These are phyloP conservation scores for Morpho achilles DNA, from an alignment of 2,888 invertebrate genomes.

Conservation along the genomic window DNA sequence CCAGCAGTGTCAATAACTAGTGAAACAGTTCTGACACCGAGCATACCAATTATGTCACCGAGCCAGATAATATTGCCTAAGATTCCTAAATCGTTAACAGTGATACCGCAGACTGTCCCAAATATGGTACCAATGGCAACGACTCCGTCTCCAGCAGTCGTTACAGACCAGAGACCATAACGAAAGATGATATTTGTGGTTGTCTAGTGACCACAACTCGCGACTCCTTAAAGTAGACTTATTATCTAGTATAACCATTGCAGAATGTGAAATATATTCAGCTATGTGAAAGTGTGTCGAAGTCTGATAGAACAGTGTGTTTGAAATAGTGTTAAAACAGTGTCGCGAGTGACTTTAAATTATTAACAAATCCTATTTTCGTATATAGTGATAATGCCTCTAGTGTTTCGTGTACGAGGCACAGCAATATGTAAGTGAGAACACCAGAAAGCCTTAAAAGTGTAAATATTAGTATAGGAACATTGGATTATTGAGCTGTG, in stretches of 20 bases:
- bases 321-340: slow-evolving; percentile 15
- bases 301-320: slow-evolving; percentile 24
- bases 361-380: slow-evolving; percentile 37
- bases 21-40: slow-evolving; percentile 45
- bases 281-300: slow-evolving; percentile 11
- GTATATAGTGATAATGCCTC: slow-evolving; percentile 34
- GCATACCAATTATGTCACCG: slow-evolving; percentile 42
- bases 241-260: slow-evolving; percentile 14
- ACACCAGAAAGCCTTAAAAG: slow-evolving; percentile 69
- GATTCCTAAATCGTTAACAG: slow-evolving; percentile 89
- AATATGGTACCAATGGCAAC: slow-evolving; percentile 29
- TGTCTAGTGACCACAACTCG: slow-evolving; percentile 44
- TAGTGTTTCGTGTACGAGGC: slow-evolving; percentile 23
- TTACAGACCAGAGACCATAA: slow-evolving; percentile 52
- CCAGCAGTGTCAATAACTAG: slow-evolving; percentile 56
- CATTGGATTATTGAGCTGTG: slow-evolving; percentile 49
- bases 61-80: slow-evolving; percentile 81
- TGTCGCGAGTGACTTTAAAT: slow-evolving; percentile 32
- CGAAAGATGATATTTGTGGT: slow-evolving; percentile 59
- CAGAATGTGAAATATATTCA: slow-evolving; percentile 19
- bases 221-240: slow-evolving; percentile 23
- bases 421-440: slow-evolving; percentile 48
- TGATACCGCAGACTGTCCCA: slow-evolving; percentile 82
- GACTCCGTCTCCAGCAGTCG: slow-evolving; percentile 7
- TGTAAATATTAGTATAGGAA: slow-evolving; percentile 67